Evolutionary conservation across 2,797 vertebrate genomes (phyloP).

Genomic region (Streptopelia turtur): DNA sequence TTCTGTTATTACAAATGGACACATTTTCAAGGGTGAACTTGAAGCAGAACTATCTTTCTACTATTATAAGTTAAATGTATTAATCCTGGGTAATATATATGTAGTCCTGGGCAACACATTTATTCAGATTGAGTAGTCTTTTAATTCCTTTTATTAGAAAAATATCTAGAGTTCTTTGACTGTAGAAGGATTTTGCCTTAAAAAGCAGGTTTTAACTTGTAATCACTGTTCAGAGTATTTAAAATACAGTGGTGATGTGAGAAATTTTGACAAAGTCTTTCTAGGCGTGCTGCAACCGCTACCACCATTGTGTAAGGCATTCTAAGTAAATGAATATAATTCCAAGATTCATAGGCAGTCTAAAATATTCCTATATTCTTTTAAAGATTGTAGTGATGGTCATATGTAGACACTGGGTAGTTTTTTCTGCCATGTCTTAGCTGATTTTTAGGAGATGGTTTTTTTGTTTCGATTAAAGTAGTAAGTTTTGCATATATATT

Average conservation of each 20-base stretch:
- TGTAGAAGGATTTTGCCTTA: constrained; percentile 30
- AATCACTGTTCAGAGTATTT: constrained; percentile 25
- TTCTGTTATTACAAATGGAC: neutral
- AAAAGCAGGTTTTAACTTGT: constrained; percentile 42
- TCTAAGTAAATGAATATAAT: neutral
- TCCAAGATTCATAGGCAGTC: neutral
- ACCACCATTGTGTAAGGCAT: neutral
- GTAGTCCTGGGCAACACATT: constrained; percentile 7
- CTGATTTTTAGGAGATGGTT: neutral
- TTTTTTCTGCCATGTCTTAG: neutral
- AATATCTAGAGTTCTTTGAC: constrained; percentile 26
- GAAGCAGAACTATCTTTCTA: too few relatives aligned
- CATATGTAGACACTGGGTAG: neutral
- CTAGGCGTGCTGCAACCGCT: neutral
- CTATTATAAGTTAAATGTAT: neutral
- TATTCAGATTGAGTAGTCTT: neutral
- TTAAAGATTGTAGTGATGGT: neutral
- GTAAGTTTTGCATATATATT: neutral
- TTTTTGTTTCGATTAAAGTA: neutral
- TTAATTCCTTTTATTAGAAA: constrained; percentile 54
- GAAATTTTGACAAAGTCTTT: neutral
- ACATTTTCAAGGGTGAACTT: neutral
- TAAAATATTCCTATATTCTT: neutral
- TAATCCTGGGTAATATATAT: neutral
- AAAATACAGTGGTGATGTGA: constrained; percentile 14